phyloP scores from a whole-genome alignment of 2,888 invertebrate genomes.

The Drosophila quasianomalipes region DNA sequence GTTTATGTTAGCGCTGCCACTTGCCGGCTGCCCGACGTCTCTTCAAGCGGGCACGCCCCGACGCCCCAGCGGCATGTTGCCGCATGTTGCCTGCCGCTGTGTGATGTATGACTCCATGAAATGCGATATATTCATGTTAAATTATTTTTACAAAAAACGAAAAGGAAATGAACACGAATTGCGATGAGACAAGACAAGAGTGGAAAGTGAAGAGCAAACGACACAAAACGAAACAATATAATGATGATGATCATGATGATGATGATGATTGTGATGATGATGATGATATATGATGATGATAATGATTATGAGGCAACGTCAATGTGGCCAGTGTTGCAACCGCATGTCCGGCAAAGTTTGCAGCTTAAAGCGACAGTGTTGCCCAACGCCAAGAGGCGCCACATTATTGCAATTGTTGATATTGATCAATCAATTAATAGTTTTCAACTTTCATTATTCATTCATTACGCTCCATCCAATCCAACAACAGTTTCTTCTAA shows the following conservation, averaged over 20 bases:
- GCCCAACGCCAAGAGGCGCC: conserved; percentile 30
- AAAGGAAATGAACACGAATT: conserved; percentile 24
- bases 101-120: conserved; percentile 80
- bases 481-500: neutral
- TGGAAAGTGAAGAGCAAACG: conserved; percentile 2
- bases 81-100: conserved; percentile 55
- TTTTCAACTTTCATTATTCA: conserved; percentile 54
- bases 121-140: conserved; percentile 81
- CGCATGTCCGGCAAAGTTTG: conserved; percentile 25
- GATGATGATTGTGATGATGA: conserved; percentile 3
- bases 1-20: conserved; percentile 79
- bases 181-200: conserved; percentile 8
- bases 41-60: conserved; percentile 24
- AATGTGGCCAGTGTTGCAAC: neutral
- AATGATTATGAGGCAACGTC: conserved; percentile 1
- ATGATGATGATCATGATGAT: conserved; percentile 2
- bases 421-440: conserved; percentile 78
- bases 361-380: conserved; percentile 24
- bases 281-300: conserved; percentile 4
- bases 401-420: conserved; percentile 33
- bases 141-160: conserved; percentile 62
- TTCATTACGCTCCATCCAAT: conserved; percentile 52
- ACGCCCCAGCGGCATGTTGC: conserved; percentile 23
- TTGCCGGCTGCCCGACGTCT: conserved; percentile 46
- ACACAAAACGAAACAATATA: conserved; percentile 5